These are phyloP conservation scores for Myotis vivesi DNA, from an alignment of 2,797 vertebrate species.

Conservation along the genomic window DNA sequence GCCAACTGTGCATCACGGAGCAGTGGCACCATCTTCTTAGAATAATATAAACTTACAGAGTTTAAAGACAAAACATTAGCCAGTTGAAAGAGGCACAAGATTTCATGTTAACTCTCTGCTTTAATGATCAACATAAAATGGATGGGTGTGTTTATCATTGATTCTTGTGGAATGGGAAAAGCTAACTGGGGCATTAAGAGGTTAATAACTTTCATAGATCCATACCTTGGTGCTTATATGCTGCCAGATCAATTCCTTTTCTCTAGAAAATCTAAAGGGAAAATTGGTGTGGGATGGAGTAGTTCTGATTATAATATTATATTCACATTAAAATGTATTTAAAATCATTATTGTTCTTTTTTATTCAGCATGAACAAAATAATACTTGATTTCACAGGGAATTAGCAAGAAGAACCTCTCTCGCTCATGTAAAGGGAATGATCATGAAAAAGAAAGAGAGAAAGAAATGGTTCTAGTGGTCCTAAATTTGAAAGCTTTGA, in stretches of 20 bases:
- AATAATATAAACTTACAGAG: neutral
- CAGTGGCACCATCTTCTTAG: neutral
- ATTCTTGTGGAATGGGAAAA: constrained; percentile 55
- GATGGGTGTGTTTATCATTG: constrained; percentile 50
- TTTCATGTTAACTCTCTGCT: constrained; percentile 48
- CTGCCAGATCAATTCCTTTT: constrained; percentile 58
- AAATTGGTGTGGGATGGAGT: constrained; percentile 30
- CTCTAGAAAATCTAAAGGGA: constrained; percentile 38
- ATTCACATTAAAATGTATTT: constrained; percentile 56
- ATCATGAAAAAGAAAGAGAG: neutral
- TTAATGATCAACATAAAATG: constrained; percentile 54
- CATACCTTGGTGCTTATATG: constrained; percentile 52
- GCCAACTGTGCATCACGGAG: neutral
- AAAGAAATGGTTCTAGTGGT: neutral
- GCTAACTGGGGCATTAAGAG: constrained; percentile 63
- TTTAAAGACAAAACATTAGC: neutral
- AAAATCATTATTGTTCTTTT: constrained; percentile 34
- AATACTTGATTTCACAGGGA: constrained; percentile 24
- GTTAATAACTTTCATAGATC: constrained; percentile 73
- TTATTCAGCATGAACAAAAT: neutral
- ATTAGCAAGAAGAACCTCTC: neutral
- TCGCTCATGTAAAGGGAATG: neutral
- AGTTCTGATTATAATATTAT: constrained; percentile 54
- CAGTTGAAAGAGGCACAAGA: neutral
- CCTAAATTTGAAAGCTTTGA: neutral